phyloP scores from a whole-genome alignment of 2,888 invertebrate genomes.

The Prionchulus punctatus region DNA sequence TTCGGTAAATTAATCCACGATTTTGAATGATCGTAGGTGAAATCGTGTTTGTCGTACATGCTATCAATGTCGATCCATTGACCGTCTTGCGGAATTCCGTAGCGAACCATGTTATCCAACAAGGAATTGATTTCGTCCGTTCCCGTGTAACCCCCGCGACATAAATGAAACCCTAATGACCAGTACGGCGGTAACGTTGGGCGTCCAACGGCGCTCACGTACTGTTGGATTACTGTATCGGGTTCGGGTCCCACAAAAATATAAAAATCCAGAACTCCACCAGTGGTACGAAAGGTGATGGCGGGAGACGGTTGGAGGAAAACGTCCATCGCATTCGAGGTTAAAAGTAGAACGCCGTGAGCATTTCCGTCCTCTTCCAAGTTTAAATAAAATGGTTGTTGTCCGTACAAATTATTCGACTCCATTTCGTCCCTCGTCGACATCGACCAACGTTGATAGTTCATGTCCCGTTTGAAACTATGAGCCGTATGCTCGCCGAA shows the following conservation, averaged over 20 bases:
- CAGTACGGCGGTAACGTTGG: not conserved
- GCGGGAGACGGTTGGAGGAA: slow-evolving; percentile 5
- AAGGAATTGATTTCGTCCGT: not conserved
- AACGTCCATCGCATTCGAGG: not conserved
- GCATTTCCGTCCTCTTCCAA: not conserved
- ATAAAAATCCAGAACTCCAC: not conserved
- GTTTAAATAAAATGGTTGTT: slow-evolving; percentile 5
- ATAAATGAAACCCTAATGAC: not conserved
- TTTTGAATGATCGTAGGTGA: too few species aligned
- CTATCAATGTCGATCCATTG: too few species aligned
- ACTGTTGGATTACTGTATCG: not conserved
- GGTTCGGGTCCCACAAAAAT: not conserved
- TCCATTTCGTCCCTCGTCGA: too few species aligned
- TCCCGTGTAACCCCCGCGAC: not conserved
- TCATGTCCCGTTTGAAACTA: too few species aligned
- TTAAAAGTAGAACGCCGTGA: slow-evolving; percentile 3
- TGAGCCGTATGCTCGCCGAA: too few species aligned
- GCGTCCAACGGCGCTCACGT: not conserved
- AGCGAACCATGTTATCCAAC: not conserved
- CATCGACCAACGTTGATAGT: too few species aligned
- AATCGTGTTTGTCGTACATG: not conserved
- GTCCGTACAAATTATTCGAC: too few species aligned
- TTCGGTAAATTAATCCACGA: too few species aligned
- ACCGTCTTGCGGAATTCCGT: too few species aligned
- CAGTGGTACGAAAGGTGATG: slow-evolving; percentile 23